Conservation (phyloP, 2,797 vertebrate species). For the Xerus rutilus region DNA sequence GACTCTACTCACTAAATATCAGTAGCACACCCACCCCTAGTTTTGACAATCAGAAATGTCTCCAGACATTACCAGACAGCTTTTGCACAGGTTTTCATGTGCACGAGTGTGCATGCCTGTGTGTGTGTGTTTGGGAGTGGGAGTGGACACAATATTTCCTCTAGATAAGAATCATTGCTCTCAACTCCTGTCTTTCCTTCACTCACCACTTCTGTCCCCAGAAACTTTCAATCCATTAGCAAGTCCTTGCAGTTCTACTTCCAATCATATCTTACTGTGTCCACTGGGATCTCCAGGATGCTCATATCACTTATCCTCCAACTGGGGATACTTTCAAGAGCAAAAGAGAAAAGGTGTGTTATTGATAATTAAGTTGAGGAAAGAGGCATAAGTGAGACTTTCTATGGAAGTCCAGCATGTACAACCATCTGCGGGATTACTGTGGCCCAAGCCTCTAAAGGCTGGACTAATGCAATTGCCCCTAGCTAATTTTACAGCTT, state of each 20-base stretch:
- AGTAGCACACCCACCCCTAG: not conserved
- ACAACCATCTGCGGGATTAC: rapidly evolving
- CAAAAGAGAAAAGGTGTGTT: not conserved
- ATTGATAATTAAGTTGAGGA: not conserved
- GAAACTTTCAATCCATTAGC: not conserved
- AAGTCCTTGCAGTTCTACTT: not conserved
- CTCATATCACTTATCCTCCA: not conserved
- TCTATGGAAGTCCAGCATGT: not conserved
- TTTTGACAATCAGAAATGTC: not conserved
- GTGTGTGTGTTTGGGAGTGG: not conserved
- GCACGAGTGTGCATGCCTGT: not conserved
- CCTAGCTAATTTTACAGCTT: not conserved
- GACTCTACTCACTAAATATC: not conserved
- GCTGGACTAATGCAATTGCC: not conserved
- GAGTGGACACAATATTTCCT: not conserved
- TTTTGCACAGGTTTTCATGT: not conserved
- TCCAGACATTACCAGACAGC: not conserved
- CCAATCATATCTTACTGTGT: not conserved
- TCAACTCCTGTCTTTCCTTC: not conserved
- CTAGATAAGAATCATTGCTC: not conserved
- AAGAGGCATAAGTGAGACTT: not conserved
- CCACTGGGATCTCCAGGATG: not conserved
- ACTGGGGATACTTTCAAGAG: not conserved
- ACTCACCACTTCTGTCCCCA: not conserved
- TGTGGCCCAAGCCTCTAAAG: not conserved